These are phyloP conservation scores for Hemichromis elongatus DNA, from an alignment of 2,113 vertebrate species.

Conservation along the genomic window DNA sequence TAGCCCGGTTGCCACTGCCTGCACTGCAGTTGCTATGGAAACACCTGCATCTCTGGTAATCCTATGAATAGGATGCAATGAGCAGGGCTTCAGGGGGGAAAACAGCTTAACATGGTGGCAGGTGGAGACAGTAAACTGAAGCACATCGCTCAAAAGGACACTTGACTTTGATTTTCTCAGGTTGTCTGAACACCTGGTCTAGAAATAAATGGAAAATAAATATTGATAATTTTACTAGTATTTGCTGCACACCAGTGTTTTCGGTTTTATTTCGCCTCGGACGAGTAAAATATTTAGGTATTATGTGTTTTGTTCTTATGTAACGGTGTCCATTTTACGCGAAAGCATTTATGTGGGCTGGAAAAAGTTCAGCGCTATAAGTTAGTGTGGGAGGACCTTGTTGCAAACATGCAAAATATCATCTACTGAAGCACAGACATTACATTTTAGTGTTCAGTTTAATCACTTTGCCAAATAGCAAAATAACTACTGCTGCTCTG, in stretches of 20 bases:
- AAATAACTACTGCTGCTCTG: background rate
- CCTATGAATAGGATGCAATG: slow-evolving; percentile 72
- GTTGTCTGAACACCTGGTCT: background rate
- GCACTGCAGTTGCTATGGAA: slow-evolving; percentile 69
- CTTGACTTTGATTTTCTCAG: background rate
- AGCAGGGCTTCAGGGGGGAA: slow-evolving; percentile 42
- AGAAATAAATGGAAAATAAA: background rate
- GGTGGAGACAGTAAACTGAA: slow-evolving; percentile 51
- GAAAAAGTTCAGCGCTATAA: background rate
- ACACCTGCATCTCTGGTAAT: slow-evolving; percentile 70
- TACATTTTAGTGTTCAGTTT: background rate
- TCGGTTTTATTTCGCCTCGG: background rate
- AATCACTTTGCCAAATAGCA: background rate
- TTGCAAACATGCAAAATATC: background rate
- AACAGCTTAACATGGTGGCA: slow-evolving; percentile 60
- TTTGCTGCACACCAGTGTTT: background rate
- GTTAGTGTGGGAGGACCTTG: background rate
- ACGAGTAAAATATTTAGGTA: background rate
- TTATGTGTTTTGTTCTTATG: background rate
- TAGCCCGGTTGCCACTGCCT: slow-evolving; percentile 35
- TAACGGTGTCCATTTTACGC: background rate
- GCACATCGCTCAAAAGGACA: slow-evolving; percentile 20
- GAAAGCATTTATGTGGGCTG: background rate
- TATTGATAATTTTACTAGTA: background rate
- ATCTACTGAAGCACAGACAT: background rate